Percentiles rank a stretch among this genome's conserved stretches.
Conservation (phyloP, 2,113 vertebrate genomes). For the Pantherophis guttatus region DNA sequence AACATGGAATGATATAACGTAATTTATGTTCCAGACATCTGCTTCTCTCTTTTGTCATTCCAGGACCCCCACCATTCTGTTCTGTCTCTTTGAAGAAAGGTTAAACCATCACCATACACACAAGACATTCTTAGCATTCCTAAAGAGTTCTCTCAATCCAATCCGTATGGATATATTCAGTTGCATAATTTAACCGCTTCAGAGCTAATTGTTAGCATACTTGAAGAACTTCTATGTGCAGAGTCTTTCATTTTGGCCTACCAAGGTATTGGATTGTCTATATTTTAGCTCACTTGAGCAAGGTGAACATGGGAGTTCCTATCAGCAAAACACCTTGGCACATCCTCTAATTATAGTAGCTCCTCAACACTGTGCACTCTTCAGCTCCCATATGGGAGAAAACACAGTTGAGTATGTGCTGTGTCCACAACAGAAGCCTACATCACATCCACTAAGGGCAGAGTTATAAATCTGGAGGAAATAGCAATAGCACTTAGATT, state of each 20-base stretch:
- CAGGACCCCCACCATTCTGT: constrained; percentile 5
- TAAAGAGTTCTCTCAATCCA: neutral
- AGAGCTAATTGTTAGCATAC: neutral
- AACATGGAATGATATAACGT: neutral
- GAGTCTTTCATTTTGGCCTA: neutral
- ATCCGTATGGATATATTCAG: constrained; percentile 1
- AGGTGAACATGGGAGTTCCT: neutral
- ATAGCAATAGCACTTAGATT: neutral
- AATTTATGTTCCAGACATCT: constrained; percentile 18
- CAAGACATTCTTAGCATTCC: constrained; percentile 21
- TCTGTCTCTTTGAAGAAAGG: neutral
- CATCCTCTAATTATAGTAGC: neutral
- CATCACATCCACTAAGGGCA: neutral
- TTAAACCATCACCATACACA: constrained; percentile 6
- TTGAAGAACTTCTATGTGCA: neutral
- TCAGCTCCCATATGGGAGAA: neutral
- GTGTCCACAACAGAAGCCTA: neutral
- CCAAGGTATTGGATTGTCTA: neutral
- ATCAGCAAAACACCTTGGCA: neutral
- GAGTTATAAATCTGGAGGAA: neutral
- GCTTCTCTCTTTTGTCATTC: constrained; percentile 5
- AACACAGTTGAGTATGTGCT: neutral
- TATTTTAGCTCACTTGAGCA: neutral
- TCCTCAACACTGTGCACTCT: neutral
- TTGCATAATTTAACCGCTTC: neutral